phyloP scores from a whole-genome alignment of 2,113 vertebrate species.

The Orcinus orca region DNA sequence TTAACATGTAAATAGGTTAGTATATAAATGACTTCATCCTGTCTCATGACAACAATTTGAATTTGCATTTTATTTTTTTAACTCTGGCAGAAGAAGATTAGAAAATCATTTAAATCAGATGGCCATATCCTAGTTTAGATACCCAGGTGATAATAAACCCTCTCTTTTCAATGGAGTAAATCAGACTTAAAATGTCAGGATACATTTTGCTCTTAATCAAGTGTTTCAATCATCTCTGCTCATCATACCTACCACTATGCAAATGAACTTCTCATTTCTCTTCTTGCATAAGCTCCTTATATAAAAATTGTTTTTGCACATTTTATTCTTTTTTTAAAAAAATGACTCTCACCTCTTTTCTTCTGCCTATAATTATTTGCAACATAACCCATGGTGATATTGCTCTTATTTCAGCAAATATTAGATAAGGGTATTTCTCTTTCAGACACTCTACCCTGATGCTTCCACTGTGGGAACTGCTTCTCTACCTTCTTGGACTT shows the following conservation, averaged over 20 bases:
- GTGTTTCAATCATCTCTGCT: not conserved
- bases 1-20: not conserved
- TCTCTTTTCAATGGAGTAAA: not conserved
- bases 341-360: not conserved
- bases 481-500: not conserved
- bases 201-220: not conserved
- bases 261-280: not conserved
- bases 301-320: not conserved
- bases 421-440: not conserved
- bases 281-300: not conserved
- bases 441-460: not conserved
- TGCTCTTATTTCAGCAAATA: not conserved
- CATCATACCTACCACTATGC: not conserved
- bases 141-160: not conserved
- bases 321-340: not conserved
- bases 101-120: not conserved
- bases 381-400: not conserved
- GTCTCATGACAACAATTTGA: not conserved
- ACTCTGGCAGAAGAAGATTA: not conserved
- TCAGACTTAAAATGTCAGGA: conserved; percentile 31
- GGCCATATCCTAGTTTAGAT: not conserved
- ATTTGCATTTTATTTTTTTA: not conserved
- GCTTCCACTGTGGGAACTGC: rapidly evolving
- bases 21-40: not conserved
- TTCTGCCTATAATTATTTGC: not conserved